Evolutionary conservation across 2,797 vertebrate species (phyloP).

Genomic region (Oreochromis mossambicus): DNA sequence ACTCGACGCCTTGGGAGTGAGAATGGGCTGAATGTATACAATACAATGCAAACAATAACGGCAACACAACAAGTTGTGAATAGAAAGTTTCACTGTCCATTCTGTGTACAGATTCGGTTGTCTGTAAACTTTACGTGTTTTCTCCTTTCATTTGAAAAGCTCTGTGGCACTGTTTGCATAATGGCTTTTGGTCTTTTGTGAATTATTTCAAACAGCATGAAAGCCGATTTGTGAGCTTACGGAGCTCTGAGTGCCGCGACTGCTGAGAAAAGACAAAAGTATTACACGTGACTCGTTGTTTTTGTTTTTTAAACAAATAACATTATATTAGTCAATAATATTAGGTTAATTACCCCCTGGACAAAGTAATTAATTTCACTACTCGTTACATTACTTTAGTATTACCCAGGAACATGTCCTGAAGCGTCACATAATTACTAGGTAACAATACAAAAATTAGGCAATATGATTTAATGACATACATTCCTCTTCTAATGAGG

Average conservation of each 20-base stretch:
- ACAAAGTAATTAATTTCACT: not conserved
- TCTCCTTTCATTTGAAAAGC: not conserved
- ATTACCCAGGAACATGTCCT: not conserved
- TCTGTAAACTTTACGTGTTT: not conserved
- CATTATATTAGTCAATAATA: not conserved
- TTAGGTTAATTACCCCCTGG: not conserved
- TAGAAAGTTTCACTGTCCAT: not conserved
- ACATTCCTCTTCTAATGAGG: not conserved
- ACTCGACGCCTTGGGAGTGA: not conserved
- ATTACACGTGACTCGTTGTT: not conserved
- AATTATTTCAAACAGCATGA: not conserved
- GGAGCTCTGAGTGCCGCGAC: rapidly evolving
- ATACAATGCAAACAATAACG: not conserved
- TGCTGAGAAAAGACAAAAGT: not conserved
- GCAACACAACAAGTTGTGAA: not conserved
- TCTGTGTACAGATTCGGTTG: not conserved
- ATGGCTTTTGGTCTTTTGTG: not conserved
- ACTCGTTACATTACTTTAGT: rapidly evolving
- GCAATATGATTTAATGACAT: not conserved
- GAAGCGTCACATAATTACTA: not conserved
- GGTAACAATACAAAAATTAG: not conserved
- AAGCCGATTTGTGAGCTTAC: rapidly evolving
- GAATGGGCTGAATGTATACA: not conserved
- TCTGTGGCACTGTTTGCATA: not conserved
- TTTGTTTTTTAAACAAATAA: not conserved